Base-by-base conservation (phyloP, 2,888 invertebrate genomes). In the Agrotis exclamationis region DNA sequence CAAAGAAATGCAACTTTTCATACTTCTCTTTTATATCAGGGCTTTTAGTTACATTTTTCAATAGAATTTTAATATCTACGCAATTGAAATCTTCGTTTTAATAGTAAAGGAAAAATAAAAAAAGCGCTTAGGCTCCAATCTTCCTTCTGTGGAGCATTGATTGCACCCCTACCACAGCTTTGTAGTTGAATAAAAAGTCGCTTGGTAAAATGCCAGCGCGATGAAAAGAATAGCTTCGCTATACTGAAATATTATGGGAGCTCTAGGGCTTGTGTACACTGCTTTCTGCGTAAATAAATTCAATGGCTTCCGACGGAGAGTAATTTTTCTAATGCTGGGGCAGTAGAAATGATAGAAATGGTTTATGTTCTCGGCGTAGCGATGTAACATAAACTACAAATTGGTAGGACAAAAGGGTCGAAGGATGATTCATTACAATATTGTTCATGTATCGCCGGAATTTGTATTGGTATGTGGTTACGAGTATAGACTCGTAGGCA, bases 191-290 rank as follows among this genome's bases (percentile, higher is more conserved):
- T 94, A 95, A 94, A 94, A 94, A 93, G 90, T 87, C 90, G 89
- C 89, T 95, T 95, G 95, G 94, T 94, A 93, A 90, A 92, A 94
- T 94, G 95, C 95, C 94, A 95, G 90, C 83, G 80, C 88, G 88
- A 91, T 93, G 93, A 92, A 94, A 94, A 94, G 92, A 94, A 94
- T 93, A 89, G 89, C 87, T 89, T 85, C 77, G 86, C 87, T 91
- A 88, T 92, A 90, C 83, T 74, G 89, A 93, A 91, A 92, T 93
- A 93, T 92, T 91, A 92, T 91, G 87, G 88, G 82, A 88, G 84
- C 86, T 88, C 85, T 89, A 87, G 86, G 87, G 85, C 86, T 82
- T 79, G 86, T 67, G 86, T 85, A 88, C 86, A 87, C 84, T 83
- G 88, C 85, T 82, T 75, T 85, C 64, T 73, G 70, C 73, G 63